Base-by-base conservation (phyloP, 1,140 invertebrate species). In the Macrotrachela quadricornifera region DNA sequence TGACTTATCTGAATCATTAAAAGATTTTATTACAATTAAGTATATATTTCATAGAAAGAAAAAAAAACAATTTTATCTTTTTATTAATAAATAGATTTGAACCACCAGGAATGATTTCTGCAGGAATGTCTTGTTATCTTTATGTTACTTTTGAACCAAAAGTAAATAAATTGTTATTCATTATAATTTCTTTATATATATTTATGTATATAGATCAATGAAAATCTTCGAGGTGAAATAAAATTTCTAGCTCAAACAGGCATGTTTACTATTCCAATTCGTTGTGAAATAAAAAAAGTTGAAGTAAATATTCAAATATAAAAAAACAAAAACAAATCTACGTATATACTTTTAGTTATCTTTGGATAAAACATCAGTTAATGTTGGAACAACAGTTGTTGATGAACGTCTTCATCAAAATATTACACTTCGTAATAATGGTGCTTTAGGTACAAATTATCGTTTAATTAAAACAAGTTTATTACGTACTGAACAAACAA, bases 101-200 rank as follows among this genome's bases (percentile, higher is more conserved):
- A 50, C 68, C 68, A 14, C 66, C 67, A 51, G 69, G 69, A n/a
- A 67, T 66, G 56, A 64, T 71, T 61, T 71, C 69, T 40, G 67
- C 69, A 49, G 69, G 69, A 42, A 58, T 70, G 38, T 66, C 69
- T 4, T 71, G 69, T 63, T 63, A 69, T 49, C 60, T 70, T 57
- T 47, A 63, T 40, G 65, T 70, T 10, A 68, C 64, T 10, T 71
- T 71, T 56, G 65, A 64, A 56, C 68, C 69, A 18, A 68, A 66
- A 65, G 67, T 69, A 59, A 57, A 57, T 38, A 9, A 18, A 39
- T n/a, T n/a, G n/a, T n/a, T n/a, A n/a, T 17, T 44, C 12, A 15
- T 30, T 30, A 30, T 51, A 16, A 44, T 49, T 3, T 54, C 14
- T 12, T 21, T 41, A 15, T 44, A 30, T 46, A 46, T 17, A 45